Evolutionary conservation across 2,888 invertebrate species (phyloP).

Genomic region (Aplocera efformata): DNA sequence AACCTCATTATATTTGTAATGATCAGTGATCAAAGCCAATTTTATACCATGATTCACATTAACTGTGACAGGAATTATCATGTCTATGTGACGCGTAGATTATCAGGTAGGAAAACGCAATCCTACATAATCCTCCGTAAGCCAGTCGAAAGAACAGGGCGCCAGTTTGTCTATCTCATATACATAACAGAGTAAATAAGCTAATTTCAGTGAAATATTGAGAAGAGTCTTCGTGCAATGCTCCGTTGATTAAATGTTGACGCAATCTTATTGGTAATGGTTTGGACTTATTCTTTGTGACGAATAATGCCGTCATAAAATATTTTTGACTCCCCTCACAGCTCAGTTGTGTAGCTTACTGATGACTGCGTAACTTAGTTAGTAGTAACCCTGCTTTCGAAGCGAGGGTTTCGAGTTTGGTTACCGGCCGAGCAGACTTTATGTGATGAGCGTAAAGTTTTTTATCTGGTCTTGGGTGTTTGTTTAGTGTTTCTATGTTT

Average conservation of each 20-base stretch:
- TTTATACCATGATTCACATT: conserved; percentile 5
- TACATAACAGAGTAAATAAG: conserved; percentile 56
- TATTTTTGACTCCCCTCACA: too few species aligned
- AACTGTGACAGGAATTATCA: conserved; percentile 33
- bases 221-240: conserved; percentile 38
- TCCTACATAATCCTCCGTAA: conserved; percentile 32
- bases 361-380: too few species aligned
- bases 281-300: conserved; percentile 2
- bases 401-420: too few species aligned
- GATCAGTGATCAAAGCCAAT: too few species aligned
- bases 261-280: conserved; percentile 16
- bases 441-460: too few species aligned
- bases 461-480: too few species aligned
- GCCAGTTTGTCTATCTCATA: conserved; percentile 56
- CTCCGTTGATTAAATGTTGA: conserved; percentile 29
- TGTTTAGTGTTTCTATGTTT: too few species aligned
- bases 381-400: too few species aligned
- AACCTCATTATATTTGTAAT: too few species aligned
- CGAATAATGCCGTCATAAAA: conserved; percentile 1
- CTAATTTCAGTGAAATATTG: conserved; percentile 61
- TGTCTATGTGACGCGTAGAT: conserved; percentile 34
- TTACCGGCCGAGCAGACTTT: too few species aligned
- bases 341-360: too few species aligned
- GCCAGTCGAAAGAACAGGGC: conserved; percentile 41
- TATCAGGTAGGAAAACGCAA: conserved; percentile 23